Conservation (phyloP, 2,888 invertebrate species). For the Nowickia ferox region DNA sequence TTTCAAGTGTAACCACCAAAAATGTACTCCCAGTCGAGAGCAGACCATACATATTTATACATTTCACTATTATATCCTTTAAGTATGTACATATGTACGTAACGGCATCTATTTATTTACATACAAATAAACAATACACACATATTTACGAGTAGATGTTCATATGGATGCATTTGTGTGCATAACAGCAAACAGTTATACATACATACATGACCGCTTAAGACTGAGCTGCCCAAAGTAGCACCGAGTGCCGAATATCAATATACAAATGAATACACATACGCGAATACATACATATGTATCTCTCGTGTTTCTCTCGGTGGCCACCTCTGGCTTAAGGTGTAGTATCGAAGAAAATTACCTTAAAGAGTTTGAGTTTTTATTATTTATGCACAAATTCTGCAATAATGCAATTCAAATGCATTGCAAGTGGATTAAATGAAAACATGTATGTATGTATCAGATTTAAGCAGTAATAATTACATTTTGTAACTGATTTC, state of each 20-base stretch:
- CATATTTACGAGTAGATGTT: conserved; percentile 1
- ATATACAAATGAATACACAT: no score
- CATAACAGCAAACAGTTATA: conserved; percentile 57
- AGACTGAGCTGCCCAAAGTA: no score
- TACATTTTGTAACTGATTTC: neutral
- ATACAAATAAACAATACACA: neutral
- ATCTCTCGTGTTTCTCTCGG: no score
- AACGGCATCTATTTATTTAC: neutral
- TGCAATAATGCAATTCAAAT: conserved; percentile 22
- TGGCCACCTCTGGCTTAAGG: conserved; percentile 20
- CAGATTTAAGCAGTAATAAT: no score
- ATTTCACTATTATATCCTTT: conserved; percentile 36
- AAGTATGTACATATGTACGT: conserved; percentile 16
- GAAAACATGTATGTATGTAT: neutral
- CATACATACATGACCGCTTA: conserved; percentile 26
- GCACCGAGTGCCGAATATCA: no score
- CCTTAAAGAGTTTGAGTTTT: conserved; percentile 66
- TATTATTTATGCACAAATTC: conserved; percentile 54
- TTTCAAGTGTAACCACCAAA: conserved; percentile 62
- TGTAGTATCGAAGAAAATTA: conserved; percentile 53
- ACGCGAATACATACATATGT: neutral
- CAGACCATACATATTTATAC: neutral
- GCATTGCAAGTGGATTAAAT: neutral
- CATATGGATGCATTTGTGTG: conserved; percentile 27
- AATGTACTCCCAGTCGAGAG: conserved; percentile 14